A percentile compares a stretch with the other conserved stretches of the same genome.
These are phyloP conservation scores for Drosophila imparisetae DNA, from an alignment of 2,888 invertebrate species.

Conservation along the genomic window DNA sequence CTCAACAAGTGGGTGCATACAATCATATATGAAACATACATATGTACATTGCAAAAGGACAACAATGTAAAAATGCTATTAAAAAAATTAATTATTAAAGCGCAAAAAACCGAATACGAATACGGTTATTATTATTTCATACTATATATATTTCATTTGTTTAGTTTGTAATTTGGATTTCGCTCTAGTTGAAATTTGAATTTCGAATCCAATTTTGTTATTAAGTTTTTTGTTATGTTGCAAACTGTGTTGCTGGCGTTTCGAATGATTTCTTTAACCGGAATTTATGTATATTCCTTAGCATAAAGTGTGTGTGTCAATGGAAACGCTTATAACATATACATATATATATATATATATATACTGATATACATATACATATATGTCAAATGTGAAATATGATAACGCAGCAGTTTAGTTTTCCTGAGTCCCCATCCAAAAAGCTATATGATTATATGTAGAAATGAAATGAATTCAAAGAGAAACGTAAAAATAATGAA, in stretches of 20 bases:
- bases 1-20: slow-evolving; percentile 3
- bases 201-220: slow-evolving; percentile 27
- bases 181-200: slow-evolving; percentile 48
- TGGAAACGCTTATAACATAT: slow-evolving; percentile 60
- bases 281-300: slow-evolving; percentile 47
- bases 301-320: slow-evolving; percentile 43
- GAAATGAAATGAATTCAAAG: slow-evolving; percentile 47
- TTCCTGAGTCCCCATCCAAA: slow-evolving; percentile 7
- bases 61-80: slow-evolving; percentile 52
- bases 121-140: slow-evolving; percentile 7
- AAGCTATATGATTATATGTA: slow-evolving; percentile 36
- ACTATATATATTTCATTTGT: slow-evolving; percentile 12
- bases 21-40: slow-evolving; percentile 4
- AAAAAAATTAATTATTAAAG: slow-evolving; percentile 65
- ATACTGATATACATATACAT: slow-evolving; percentile 1
- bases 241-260: slow-evolving; percentile 39
- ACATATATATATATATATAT: not conserved
- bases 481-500: slow-evolving; percentile 40
- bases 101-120: slow-evolving; percentile 19
- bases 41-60: slow-evolving; percentile 31
- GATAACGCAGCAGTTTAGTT: slow-evolving; percentile 18
- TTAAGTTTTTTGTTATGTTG: slow-evolving; percentile 67
- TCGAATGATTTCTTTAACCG: slow-evolving; percentile 28
- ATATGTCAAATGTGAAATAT: not conserved
- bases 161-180: slow-evolving; percentile 34